phyloP scores from a whole-genome alignment of 2,888 invertebrate species.

The Scaptomyza flava region DNA sequence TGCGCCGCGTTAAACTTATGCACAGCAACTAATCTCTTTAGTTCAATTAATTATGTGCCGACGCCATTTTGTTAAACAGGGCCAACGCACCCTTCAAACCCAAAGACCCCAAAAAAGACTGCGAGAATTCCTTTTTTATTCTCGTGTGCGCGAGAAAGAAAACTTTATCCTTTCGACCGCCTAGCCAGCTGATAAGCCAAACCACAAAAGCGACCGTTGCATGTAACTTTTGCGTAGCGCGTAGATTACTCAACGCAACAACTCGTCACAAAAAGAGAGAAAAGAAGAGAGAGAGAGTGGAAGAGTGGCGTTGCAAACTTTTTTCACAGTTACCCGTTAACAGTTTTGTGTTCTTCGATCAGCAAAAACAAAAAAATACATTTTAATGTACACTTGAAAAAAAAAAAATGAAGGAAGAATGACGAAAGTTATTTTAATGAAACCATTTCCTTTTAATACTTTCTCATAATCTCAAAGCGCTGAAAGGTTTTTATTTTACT shows the following conservation, averaged over 20 bases:
- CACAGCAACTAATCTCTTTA: constrained; percentile 67
- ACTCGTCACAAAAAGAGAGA: neutral
- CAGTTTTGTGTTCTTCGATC: neutral
- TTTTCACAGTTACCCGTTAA: neutral
- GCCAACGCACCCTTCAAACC: constrained; percentile 8
- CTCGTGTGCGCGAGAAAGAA: neutral
- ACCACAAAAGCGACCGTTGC: constrained; percentile 43
- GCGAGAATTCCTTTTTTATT: constrained; percentile 13
- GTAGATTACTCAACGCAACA: constrained; percentile 31
- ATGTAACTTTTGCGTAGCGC: constrained; percentile 48
- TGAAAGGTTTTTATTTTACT: too few species aligned
- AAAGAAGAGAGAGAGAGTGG: neutral
- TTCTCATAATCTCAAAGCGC: too few species aligned
- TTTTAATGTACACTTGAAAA: neutral
- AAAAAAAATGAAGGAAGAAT: neutral
- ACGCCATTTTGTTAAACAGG: constrained; percentile 64
- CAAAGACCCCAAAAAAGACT: neutral
- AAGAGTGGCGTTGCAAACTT: neutral
- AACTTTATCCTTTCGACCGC: constrained; percentile 54
- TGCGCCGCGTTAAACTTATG: constrained; percentile 52
- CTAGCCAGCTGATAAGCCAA: constrained; percentile 50
- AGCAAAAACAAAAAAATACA: neutral
- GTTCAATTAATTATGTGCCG: constrained; percentile 70
- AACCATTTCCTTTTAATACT: too few species aligned
- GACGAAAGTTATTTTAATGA: too few species aligned